Conservation (phyloP, 1,140 invertebrate species). For the Venturia canescens region DNA sequence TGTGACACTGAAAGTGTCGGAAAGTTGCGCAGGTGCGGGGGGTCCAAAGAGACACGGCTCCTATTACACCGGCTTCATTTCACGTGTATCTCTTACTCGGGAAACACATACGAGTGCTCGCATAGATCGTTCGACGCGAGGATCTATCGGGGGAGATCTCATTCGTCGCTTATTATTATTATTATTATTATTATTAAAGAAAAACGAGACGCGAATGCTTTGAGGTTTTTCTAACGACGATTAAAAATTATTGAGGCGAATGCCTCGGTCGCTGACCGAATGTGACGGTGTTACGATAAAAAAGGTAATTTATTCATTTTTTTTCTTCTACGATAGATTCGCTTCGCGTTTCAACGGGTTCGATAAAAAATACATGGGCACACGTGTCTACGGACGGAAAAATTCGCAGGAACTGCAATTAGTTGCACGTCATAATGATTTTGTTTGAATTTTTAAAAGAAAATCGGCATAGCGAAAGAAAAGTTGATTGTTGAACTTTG, state of each 20-base stretch:
- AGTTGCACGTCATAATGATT: too few relatives aligned
- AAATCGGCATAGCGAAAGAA: too few relatives aligned
- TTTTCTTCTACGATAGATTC: background rate
- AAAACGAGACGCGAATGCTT: too few relatives aligned
- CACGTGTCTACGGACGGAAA: background rate
- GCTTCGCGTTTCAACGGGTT: too few relatives aligned
- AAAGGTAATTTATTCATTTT: conserved; percentile 33
- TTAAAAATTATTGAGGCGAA: conserved; percentile 16
- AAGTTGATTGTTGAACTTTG: too few relatives aligned
- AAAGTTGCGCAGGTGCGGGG: too few relatives aligned
- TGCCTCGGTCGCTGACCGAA: conserved; percentile 18
- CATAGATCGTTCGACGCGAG: background rate
- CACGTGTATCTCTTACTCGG: conserved; percentile 58
- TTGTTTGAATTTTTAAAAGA: too few relatives aligned
- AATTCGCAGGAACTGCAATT: background rate
- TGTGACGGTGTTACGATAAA: conserved; percentile 20
- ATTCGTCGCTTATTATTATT: too few relatives aligned
- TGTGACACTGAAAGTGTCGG: too few relatives aligned
- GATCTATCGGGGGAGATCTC: too few relatives aligned
- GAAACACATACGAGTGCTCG: conserved; percentile 47
- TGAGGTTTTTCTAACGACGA: background rate
- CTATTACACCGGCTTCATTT: conserved; percentile 58
- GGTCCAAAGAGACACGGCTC: conserved; percentile 37
- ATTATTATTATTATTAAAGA: too few relatives aligned
- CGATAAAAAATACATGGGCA: too few relatives aligned